These are phyloP conservation scores for Pristionchus exspectatus DNA, from an alignment of 2,888 invertebrate species.

Conservation along the genomic window DNA sequence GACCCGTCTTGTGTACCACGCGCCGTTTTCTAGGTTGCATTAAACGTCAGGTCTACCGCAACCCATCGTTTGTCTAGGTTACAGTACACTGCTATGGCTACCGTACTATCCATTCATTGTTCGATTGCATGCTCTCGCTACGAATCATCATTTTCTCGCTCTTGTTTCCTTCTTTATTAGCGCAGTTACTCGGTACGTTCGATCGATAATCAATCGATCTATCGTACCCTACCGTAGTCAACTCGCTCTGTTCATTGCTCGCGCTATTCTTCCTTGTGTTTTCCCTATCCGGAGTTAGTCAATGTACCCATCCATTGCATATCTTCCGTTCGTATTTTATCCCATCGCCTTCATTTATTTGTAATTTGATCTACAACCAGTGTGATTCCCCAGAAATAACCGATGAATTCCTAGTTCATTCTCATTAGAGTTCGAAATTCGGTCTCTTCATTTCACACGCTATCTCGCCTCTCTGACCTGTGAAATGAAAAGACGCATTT, in stretches of 20 bases:
- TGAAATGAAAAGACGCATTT: not conserved
- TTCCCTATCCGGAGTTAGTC: not conserved
- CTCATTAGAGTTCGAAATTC: not conserved
- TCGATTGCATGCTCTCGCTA: not conserved
- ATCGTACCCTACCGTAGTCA: not conserved
- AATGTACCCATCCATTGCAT: constrained; percentile 29
- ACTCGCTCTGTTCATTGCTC: not conserved
- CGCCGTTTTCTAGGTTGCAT: too few species aligned
- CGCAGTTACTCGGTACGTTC: not conserved
- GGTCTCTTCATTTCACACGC: not conserved
- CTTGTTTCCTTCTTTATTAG: not conserved
- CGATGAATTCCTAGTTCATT: not conserved
- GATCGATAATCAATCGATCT: not conserved
- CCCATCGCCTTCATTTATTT: not conserved
- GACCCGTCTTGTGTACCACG: too few species aligned
- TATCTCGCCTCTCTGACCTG: not conserved
- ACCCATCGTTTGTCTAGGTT: not conserved
- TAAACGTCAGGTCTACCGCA: not conserved
- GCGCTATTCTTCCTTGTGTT: not conserved
- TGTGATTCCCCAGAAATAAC: not conserved
- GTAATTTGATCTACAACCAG: constrained; percentile 28
- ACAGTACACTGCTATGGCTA: not conserved
- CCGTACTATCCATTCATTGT: not conserved
- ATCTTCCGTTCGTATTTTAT: not conserved
- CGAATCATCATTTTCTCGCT: not conserved